These are phyloP conservation scores for Halocynthia aurantium DNA, from an alignment of 23 tunicate species.

Conservation along the genomic window DNA sequence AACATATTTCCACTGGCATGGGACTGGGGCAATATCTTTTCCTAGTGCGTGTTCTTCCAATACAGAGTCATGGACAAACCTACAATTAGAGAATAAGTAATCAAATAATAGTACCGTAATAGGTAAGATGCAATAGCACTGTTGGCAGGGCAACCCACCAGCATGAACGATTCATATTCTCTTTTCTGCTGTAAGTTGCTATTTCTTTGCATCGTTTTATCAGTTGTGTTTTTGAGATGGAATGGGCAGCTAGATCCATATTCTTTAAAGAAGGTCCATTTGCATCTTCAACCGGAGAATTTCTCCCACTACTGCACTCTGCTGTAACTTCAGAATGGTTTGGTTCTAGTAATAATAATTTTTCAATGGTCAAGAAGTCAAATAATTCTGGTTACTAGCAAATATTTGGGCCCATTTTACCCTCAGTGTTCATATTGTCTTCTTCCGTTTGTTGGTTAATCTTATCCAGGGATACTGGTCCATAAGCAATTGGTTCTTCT, in stretches of 20 bases:
- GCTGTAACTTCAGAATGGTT: background rate
- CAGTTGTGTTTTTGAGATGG: constrained; percentile 63
- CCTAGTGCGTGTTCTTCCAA: constrained; percentile 46
- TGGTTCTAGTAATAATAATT: background rate
- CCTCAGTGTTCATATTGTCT: background rate
- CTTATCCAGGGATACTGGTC: constrained; percentile 18
- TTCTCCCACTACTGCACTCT: background rate
- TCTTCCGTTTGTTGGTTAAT: background rate
- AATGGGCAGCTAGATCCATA: background rate
- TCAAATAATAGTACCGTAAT: no score
- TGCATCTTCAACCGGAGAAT: background rate
- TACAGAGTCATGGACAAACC: constrained; percentile 67
- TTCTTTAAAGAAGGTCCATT: background rate
- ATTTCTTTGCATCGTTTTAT: constrained; percentile 64
- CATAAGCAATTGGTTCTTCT: background rate
- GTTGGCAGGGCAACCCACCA: constrained; percentile 36
- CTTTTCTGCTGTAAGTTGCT: constrained; percentile 60
- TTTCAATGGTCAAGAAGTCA: background rate
- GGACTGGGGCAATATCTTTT: constrained; percentile 37
- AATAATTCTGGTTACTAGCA: background rate
- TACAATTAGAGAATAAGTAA: background rate
- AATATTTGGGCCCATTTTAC: background rate
- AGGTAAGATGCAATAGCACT: background rate
- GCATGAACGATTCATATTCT: constrained; percentile 58
- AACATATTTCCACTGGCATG: constrained; percentile 64